Evolutionary conservation across 2,113 vertebrate species (phyloP).

Genomic region (Prunella fulvescens): DNA sequence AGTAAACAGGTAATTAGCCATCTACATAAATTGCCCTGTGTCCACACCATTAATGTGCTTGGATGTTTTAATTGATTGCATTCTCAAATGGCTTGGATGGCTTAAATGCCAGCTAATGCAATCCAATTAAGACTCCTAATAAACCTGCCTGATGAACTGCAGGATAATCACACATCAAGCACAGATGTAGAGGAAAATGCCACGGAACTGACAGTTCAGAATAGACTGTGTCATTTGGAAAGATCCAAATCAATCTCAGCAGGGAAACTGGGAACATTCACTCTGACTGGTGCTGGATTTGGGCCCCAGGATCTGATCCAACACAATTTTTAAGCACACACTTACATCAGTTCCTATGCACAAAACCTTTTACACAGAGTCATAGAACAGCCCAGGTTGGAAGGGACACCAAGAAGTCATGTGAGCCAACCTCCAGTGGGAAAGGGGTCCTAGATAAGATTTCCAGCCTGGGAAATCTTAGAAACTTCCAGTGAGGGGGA

Average conservation of each 20-base stretch:
- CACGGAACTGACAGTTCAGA: neutral
- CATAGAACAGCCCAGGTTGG: neutral
- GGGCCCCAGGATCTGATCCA: neutral
- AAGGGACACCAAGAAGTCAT: neutral
- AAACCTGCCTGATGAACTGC: conserved; percentile 46
- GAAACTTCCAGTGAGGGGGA: neutral
- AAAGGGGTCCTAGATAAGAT: neutral
- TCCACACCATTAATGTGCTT: conserved; percentile 34
- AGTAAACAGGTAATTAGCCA: conserved; percentile 36
- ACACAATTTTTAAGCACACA: neutral
- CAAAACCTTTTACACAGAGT: neutral
- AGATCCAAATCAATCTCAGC: neutral
- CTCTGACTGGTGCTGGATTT: neutral
- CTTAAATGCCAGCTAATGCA: conserved; percentile 52
- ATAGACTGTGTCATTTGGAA: neutral
- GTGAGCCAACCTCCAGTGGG: neutral
- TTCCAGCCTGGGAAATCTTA: neutral
- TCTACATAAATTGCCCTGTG: neutral
- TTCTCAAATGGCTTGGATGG: neutral
- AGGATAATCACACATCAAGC: conserved; percentile 2
- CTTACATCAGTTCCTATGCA: neutral
- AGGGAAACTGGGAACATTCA: neutral
- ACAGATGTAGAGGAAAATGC: neutral
- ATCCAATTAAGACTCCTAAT: conserved; percentile 49
- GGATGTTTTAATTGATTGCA: conserved; percentile 47